These are phyloP conservation scores for Agonopterix alstromeriana DNA, from an alignment of 2,888 invertebrate genomes.

Conservation along the genomic window DNA sequence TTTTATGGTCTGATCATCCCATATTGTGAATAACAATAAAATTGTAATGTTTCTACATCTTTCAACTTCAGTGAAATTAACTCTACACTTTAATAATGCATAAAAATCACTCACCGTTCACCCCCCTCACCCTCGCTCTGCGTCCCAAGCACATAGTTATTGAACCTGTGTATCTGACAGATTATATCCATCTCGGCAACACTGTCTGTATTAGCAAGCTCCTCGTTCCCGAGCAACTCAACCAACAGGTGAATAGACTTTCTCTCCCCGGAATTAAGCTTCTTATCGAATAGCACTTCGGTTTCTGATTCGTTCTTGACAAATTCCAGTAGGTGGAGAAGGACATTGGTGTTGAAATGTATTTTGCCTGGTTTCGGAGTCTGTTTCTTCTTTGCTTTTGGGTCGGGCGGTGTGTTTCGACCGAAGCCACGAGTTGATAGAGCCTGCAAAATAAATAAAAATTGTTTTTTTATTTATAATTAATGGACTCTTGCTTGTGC, in stretches of 20 bases:
- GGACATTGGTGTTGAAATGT: conserved; percentile 27
- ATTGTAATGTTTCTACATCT: too few species aligned
- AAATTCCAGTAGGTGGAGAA: conserved; percentile 37
- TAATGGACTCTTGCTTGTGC: too few species aligned
- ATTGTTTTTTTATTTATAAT: too few species aligned
- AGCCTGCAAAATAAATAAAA: conserved; percentile 17
- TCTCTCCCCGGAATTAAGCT: conserved; percentile 24
- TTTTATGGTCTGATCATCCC: too few species aligned
- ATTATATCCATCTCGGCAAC: conserved; percentile 20
- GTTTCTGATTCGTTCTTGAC: conserved; percentile 35
- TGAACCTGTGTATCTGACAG: conserved; percentile 25
- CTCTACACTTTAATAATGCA: too few species aligned
- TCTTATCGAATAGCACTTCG: conserved; percentile 33
- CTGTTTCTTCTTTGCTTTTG: neutral
- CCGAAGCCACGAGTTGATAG: conserved; percentile 25
- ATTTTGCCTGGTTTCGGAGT: neutral
- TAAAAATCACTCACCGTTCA: too few species aligned
- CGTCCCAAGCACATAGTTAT: conserved; percentile 30
- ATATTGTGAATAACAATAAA: too few species aligned
- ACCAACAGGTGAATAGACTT: conserved; percentile 27
- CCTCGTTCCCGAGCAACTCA: conserved; percentile 14
- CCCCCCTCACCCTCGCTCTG: conserved; percentile 18
- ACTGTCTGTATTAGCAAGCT: conserved; percentile 10
- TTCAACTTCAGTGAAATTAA: too few species aligned
- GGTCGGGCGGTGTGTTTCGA: conserved; percentile 5